A percentile compares a stretch with the other conserved stretches of the same genome.
phyloP scores from a whole-genome alignment of 2,113 vertebrate species.

The Oenanthe oenanthe region DNA sequence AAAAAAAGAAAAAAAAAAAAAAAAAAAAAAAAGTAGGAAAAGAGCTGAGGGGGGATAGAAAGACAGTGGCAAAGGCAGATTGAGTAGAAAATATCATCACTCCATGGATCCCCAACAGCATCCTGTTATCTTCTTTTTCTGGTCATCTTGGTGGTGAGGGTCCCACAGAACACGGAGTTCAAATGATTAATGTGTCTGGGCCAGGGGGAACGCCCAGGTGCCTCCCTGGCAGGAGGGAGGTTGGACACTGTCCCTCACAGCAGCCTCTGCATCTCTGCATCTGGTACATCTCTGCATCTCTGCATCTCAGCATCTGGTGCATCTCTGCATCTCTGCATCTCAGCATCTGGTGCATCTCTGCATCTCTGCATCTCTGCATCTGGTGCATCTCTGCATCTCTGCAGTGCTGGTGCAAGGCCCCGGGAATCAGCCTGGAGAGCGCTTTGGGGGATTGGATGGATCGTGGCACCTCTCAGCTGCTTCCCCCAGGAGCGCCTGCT shows the following conservation, averaged over 20 bases:
- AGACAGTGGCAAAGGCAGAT: neutral
- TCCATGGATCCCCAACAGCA: neutral
- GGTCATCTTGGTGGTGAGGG: neutral
- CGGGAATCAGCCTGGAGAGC: neutral
- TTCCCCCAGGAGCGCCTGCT: neutral
- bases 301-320: too few relatives aligned
- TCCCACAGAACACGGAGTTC: fast-evolving
- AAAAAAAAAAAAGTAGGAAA: neutral
- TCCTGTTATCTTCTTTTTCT: neutral
- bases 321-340: neutral
- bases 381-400: neutral
- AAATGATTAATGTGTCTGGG: neutral
- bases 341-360: too few relatives aligned
- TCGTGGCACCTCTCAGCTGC: neutral
- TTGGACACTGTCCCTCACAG: neutral
- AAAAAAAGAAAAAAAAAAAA: too few relatives aligned
- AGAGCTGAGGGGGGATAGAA: too few relatives aligned
- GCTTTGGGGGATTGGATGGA: neutral
- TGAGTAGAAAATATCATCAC: neutral
- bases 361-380: neutral
- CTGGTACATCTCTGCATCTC: too few relatives aligned
- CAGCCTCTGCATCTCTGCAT: too few relatives aligned
- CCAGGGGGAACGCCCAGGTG: neutral
- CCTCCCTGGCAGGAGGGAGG: too few relatives aligned
- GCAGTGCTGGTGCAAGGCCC: neutral